Percentiles rank a stretch among this genome's conserved stretches.
phyloP scores from a whole-genome alignment of 2,113 vertebrate species.

The Petroica traversi region DNA sequence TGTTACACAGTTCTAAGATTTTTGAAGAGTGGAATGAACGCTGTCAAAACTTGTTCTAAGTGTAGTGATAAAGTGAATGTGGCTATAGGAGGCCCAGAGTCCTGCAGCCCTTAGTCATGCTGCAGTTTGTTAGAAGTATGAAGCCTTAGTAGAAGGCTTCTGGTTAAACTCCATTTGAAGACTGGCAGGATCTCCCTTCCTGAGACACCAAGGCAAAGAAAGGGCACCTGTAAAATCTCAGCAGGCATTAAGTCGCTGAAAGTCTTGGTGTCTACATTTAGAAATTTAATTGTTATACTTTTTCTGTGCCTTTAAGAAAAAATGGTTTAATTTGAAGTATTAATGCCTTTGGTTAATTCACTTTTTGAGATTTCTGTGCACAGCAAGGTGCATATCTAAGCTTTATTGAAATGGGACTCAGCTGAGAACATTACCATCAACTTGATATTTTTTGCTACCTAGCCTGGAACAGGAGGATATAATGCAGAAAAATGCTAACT shows the following conservation, averaged over 20 bases:
- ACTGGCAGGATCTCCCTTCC: neutral
- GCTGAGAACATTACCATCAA: neutral
- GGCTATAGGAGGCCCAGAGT: neutral
- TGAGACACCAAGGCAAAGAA: neutral
- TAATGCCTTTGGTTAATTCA: neutral
- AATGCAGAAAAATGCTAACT: neutral
- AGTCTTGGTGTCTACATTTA: neutral
- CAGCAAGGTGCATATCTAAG: neutral
- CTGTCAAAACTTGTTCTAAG: neutral
- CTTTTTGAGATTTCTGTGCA: neutral
- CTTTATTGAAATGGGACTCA: neutral
- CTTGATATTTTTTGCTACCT: neutral
- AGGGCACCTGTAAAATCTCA: neutral
- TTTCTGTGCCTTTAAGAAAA: neutral
- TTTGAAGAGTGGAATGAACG: neutral
- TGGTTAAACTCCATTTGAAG: neutral
- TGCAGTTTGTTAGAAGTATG: neutral
- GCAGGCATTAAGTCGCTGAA: neutral
- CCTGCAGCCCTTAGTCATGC: neutral
- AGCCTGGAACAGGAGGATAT: neutral
- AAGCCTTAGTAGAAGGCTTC: neutral
- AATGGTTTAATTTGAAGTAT: neutral
- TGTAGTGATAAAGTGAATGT: neutral
- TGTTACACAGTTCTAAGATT: neutral
- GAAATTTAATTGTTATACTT: neutral